Conservation (phyloP, 1,140 invertebrate species). For the Cotesia chilonis region DNA sequence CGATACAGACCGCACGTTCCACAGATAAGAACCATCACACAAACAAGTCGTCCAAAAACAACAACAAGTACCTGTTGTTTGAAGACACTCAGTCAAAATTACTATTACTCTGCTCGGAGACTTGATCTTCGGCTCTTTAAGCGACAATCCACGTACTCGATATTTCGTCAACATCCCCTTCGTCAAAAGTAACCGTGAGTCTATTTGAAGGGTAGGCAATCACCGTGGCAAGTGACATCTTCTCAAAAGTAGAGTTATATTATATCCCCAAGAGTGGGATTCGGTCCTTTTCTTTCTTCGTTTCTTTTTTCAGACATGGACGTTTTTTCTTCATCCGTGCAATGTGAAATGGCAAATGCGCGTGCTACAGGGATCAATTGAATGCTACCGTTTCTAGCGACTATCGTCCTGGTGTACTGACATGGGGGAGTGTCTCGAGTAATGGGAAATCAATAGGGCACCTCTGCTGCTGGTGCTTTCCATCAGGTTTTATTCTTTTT, state of each 20-base stretch:
- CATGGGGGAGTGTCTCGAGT: slow-evolving; percentile 26
- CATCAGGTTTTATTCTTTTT: slow-evolving; percentile 9
- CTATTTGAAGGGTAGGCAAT: slow-evolving; percentile 19
- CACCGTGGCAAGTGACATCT: slow-evolving; percentile 41
- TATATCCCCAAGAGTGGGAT: not conserved
- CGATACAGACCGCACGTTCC: too few relatives aligned
- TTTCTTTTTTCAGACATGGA: not conserved
- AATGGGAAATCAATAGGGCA: slow-evolving; percentile 51
- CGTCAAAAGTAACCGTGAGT: too few relatives aligned
- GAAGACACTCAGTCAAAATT: not conserved
- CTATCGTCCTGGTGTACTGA: not conserved
- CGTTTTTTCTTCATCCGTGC: slow-evolving; percentile 18
- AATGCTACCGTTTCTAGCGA: slow-evolving; percentile 36
- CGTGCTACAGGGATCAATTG: slow-evolving; percentile 47
- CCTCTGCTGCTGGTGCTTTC: slow-evolving; percentile 22
- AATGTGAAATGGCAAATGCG: slow-evolving; percentile 44
- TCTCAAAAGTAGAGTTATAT: slow-evolving; percentile 30
- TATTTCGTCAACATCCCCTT: too few relatives aligned
- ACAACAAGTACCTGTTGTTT: not conserved
- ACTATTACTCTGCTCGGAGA: too few relatives aligned
- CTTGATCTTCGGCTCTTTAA: too few relatives aligned
- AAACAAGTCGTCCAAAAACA: too few relatives aligned
- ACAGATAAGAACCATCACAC: too few relatives aligned
- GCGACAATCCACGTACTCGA: too few relatives aligned
- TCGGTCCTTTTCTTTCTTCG: not conserved